Evolutionary conservation across 2,113 vertebrate genomes (phyloP).

Genomic region (Seriola aureovittata): DNA sequence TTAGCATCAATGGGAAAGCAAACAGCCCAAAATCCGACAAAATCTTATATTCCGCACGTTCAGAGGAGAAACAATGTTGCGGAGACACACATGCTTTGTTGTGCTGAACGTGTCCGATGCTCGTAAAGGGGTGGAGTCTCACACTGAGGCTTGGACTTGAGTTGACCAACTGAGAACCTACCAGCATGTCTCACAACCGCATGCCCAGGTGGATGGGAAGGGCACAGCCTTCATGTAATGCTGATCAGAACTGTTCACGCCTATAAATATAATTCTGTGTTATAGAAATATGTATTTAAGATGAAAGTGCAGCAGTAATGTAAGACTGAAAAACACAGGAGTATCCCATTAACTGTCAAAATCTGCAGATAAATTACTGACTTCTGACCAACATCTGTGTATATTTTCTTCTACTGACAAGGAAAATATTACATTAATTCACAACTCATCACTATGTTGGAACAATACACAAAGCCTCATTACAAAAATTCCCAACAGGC

Average conservation of each 20-base stretch:
- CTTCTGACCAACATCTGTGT: not conserved
- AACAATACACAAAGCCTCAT: not conserved
- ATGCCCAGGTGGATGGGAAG: slow-evolving; percentile 22
- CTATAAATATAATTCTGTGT: not conserved
- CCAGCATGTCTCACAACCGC: slow-evolving; percentile 4
- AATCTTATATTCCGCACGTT: slow-evolving; percentile 64
- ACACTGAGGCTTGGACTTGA: slow-evolving; percentile 25
- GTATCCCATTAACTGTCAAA: not conserved
- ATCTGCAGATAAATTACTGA: not conserved
- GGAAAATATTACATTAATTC: not conserved
- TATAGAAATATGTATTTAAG: not conserved
- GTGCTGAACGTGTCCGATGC: slow-evolving; percentile 77
- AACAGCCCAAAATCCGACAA: slow-evolving; percentile 36
- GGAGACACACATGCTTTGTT: slow-evolving; percentile 81
- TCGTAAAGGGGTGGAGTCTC: slow-evolving; percentile 83
- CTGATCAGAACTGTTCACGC: not conserved
- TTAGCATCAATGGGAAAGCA: slow-evolving; percentile 62
- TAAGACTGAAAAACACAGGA: not conserved
- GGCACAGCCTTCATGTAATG: slow-evolving; percentile 12
- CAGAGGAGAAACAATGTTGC: slow-evolving; percentile 60
- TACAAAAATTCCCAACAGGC: slow-evolving; percentile 3
- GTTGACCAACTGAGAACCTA: slow-evolving; percentile 28
- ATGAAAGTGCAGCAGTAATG: not conserved
- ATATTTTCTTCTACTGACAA: no score
- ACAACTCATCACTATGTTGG: not conserved